Evolutionary conservation across 2,888 invertebrate species (phyloP).

Genomic region (Uropetala carovei): DNA sequence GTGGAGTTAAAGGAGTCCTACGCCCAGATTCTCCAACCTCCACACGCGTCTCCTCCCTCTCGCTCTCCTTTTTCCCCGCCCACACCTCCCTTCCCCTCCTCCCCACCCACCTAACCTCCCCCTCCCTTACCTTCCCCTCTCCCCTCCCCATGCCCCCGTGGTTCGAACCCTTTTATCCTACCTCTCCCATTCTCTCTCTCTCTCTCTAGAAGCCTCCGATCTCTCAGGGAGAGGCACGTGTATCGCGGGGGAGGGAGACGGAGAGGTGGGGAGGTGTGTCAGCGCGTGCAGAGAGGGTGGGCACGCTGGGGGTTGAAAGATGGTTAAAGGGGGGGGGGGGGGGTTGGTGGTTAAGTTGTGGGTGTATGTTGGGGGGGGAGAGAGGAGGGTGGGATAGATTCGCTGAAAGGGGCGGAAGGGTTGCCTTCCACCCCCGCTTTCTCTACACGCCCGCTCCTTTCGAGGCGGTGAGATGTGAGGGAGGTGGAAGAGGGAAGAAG

Average conservation of each 20-base stretch:
- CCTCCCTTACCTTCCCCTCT: background rate
- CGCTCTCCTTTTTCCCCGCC: background rate
- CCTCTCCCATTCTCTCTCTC: too few relatives aligned
- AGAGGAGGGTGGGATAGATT: background rate
- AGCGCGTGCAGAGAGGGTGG: background rate
- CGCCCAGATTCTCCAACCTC: background rate
- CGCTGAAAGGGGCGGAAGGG: background rate
- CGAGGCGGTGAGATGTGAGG: background rate
- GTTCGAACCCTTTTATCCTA: too few relatives aligned
- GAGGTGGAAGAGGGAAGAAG: background rate
- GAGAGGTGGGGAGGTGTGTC: background rate
- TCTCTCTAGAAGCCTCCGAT: too few relatives aligned
- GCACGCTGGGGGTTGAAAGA: too few relatives aligned
- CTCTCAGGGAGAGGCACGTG: background rate
- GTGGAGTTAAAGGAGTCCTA: background rate
- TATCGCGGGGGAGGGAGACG: background rate
- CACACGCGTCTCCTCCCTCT: background rate
- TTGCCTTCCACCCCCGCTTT: background rate
- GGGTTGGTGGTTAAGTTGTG: background rate
- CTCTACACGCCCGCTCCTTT: background rate
- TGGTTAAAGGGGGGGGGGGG: background rate
- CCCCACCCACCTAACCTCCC: background rate
- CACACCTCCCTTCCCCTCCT: constrained; percentile 1
- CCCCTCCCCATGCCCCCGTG: too few relatives aligned
- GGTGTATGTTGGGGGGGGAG: background rate